Percentiles rank a stretch among this genome's conserved stretches.
Conservation (phyloP, 2,797 vertebrate genomes). For the Sebastes vulpes region DNA sequence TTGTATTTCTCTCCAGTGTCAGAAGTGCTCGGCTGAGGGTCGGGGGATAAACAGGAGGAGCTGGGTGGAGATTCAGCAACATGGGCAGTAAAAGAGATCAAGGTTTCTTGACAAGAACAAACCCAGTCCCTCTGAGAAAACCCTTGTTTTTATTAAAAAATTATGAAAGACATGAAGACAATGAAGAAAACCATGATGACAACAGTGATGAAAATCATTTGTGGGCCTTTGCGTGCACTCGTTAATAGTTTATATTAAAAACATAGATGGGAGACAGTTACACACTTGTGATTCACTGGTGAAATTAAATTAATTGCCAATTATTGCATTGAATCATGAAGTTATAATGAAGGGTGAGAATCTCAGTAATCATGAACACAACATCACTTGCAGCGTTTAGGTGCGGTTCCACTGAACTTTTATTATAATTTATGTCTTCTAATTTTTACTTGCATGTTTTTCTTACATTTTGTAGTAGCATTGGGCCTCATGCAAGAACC, state of each 20-base stretch:
- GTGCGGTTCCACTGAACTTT: neutral
- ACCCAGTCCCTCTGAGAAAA: constrained; percentile 38
- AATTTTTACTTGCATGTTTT: neutral
- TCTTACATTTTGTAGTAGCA: neutral
- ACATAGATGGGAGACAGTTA: neutral
- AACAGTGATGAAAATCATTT: neutral
- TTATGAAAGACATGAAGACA: neutral
- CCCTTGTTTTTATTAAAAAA: constrained; percentile 17
- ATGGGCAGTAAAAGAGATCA: constrained; percentile 29
- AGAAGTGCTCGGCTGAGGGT: constrained; percentile 26
- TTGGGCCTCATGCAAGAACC: no score
- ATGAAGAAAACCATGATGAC: neutral
- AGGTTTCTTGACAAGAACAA: constrained; percentile 10
- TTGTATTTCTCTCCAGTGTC: constrained; percentile 59
- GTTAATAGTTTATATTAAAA: neutral
- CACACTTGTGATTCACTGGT: neutral
- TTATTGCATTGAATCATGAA: neutral
- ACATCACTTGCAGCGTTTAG: neutral
- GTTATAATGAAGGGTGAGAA: neutral
- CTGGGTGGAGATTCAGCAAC: constrained; percentile 47
- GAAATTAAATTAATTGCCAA: neutral
- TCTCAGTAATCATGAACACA: neutral
- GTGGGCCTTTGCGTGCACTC: neutral
- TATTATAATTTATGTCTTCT: neutral
- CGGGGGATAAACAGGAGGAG: constrained; percentile 40